Evolutionary conservation across 2,888 invertebrate species (phyloP).

Genomic region (Onthophagus sagittarius): DNA sequence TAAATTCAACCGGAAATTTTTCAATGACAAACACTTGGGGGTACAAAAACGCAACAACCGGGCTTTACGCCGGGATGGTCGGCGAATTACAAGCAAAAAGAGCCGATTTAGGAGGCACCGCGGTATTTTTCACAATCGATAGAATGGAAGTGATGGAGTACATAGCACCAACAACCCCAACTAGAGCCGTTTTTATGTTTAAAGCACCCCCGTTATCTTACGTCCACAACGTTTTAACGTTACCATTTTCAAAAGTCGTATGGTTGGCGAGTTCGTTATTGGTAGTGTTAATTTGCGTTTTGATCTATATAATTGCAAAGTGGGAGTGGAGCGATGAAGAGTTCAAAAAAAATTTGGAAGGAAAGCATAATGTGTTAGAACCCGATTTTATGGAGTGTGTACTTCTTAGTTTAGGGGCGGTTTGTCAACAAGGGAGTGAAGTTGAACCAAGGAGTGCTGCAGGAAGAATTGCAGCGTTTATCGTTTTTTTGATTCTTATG

Average conservation of each 20-base stretch:
- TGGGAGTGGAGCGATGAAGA: constrained; percentile 40
- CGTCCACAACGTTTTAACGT: constrained; percentile 61
- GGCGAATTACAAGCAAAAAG: constrained; percentile 53
- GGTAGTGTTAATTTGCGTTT: constrained; percentile 30
- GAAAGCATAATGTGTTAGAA: constrained; percentile 23
- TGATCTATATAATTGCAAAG: constrained; percentile 34
- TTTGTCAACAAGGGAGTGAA: constrained; percentile 50
- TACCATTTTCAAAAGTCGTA: constrained; percentile 61
- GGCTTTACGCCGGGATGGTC: constrained; percentile 57
- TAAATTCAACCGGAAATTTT: constrained; percentile 52
- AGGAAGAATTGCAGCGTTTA: constrained; percentile 47
- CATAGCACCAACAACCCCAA: constrained; percentile 54
- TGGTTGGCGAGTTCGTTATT: constrained; percentile 55
- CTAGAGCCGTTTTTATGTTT: constrained; percentile 59
- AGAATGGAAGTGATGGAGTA: constrained; percentile 50
- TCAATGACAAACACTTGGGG: constrained; percentile 56
- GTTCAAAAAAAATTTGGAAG: constrained; percentile 24
- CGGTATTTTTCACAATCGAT: constrained; percentile 43
- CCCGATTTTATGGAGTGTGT: constrained; percentile 36
- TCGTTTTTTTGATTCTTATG: constrained; percentile 47
- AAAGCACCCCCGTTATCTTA: constrained; percentile 63
- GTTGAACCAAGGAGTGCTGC: constrained; percentile 47
- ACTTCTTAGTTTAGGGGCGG: constrained; percentile 49
- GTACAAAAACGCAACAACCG: constrained; percentile 49
- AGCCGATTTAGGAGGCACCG: constrained; percentile 56